Base-by-base conservation (phyloP, 2,888 invertebrate genomes). In the Drosophila meridiana region DNA sequence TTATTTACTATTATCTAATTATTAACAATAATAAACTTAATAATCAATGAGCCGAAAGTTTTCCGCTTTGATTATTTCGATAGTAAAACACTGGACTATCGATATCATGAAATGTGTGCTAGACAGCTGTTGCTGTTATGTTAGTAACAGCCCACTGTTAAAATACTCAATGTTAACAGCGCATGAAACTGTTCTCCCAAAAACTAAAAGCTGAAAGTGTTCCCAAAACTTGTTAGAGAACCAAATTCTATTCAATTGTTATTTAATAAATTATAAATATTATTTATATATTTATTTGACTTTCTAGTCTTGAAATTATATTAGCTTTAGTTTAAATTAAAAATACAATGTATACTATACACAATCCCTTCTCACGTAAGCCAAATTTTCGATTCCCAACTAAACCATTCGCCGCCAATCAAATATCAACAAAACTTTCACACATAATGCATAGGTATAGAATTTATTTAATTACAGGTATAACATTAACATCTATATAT, bases 391-490 rank as follows among this genome's bases (percentile, higher is more conserved):
- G 13, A 47, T 7, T 28, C 13, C 28, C 13, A 28, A 4, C 2
- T 26, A 3, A 42, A 4, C 26, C 3, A 20, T 47, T 14, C 11
- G 26, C 26, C 8, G 20, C 32, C 34, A n/a, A 20, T 20, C 8
- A 73, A 56, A 74, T 57, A 59, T 57, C 14, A 74, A 73, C 50
- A 75, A 61, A 71, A 62, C 42, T 26, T 43, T 14, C 52, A 38
- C 42, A 57, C 57, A 67, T 70, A 78, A 82, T 87, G 81, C 83
- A 87, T 85, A 85, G 84, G 80, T 85, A 85, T 85, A 85, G 85
- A 85, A 89, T 85, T 85, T 85, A 85, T 85, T 85, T 89, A 87
- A 80, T 85, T 85, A 85, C 87, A 85, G 72, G 63, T 85, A 89
- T 85, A 85, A 85, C 85, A 87, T 85, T 85, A 84, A 84, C 83